phyloP scores from a whole-genome alignment of 2,888 invertebrate genomes.

The Dysmachus trigonus region DNA sequence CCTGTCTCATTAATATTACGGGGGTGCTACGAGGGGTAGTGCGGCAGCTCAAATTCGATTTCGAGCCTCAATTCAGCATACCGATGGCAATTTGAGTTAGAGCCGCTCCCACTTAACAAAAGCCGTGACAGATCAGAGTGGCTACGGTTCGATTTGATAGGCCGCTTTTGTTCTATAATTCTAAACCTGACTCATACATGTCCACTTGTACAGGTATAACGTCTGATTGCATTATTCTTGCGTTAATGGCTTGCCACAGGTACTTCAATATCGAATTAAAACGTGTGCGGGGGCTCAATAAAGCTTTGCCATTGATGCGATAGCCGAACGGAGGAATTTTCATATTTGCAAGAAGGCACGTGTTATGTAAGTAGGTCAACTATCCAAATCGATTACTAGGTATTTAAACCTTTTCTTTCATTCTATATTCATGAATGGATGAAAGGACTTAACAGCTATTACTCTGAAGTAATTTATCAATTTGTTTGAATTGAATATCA shows the following conservation, averaged over 20 bases:
- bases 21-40: background rate
- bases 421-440: background rate
- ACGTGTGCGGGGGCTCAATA: background rate
- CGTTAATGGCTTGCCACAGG: background rate
- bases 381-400: background rate
- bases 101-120: background rate
- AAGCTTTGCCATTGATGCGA: background rate
- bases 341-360: background rate
- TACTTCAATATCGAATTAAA: background rate
- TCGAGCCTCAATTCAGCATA: background rate
- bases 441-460: background rate
- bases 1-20: background rate
- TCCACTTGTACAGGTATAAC: background rate
- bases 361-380: background rate
- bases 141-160: background rate
- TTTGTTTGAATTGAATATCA: background rate
- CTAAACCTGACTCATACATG: background rate
- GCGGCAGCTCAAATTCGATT: background rate
- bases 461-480: background rate
- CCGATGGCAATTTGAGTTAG: conserved; percentile 17
- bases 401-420: background rate
- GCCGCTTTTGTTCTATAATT: background rate
- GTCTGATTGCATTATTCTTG: background rate
- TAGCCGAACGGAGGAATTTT: background rate
- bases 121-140: background rate